A percentile compares a stretch with the other conserved stretches of the same genome.
phyloP scores from a whole-genome alignment of 23 tunicate genomes.

The Halocynthia aurantium region DNA sequence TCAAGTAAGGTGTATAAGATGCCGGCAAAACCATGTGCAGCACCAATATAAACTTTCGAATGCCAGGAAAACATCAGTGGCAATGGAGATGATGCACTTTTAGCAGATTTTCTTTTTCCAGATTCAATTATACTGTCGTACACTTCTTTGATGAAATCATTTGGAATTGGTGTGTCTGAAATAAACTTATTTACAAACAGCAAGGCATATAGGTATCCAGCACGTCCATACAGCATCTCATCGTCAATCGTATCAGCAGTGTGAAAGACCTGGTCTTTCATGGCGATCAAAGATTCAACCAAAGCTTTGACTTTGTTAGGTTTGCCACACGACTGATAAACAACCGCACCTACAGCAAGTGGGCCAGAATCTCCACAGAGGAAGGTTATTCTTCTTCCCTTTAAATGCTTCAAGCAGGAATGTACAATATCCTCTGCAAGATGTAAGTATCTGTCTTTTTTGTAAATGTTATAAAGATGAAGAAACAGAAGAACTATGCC shows the following conservation, averaged over 20 bases:
- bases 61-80: slow-evolving; percentile 67
- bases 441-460: neutral
- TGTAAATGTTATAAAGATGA: slow-evolving; percentile 7
- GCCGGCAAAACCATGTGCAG: slow-evolving; percentile 83
- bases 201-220: slow-evolving; percentile 71
- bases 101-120: slow-evolving; percentile 23
- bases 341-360: slow-evolving; percentile 17
- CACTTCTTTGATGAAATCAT: slow-evolving; percentile 18
- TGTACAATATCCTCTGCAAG: neutral
- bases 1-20: slow-evolving; percentile 52
- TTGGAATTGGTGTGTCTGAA: slow-evolving; percentile 9
- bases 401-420: slow-evolving; percentile 1
- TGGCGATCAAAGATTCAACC: neutral
- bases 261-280: neutral
- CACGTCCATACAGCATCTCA: slow-evolving; percentile 33
- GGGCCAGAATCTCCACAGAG: slow-evolving; percentile 28
- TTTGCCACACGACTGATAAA: neutral
- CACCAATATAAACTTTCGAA: slow-evolving; percentile 57
- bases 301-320: neutral
- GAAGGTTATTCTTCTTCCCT: slow-evolving; percentile 15
- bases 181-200: slow-evolving; percentile 41
- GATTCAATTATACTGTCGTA: slow-evolving; percentile 44
- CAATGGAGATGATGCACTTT: neutral
- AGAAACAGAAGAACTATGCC: slow-evolving; percentile 6
- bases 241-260: neutral